Conservation (phyloP, 2,888 invertebrate species). For the Campoplex capitator region DNA sequence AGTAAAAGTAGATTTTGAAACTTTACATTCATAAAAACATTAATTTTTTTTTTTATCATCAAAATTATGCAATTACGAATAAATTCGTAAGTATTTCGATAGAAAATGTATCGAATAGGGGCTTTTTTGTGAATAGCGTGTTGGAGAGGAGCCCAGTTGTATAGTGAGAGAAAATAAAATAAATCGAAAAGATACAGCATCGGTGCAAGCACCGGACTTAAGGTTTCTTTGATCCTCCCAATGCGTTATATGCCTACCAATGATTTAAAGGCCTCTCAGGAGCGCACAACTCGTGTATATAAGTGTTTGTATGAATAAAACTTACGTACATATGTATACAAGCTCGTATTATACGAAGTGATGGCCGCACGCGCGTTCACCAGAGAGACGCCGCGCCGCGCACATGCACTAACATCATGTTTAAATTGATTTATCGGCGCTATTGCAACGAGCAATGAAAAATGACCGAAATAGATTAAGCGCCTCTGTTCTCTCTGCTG, state of each 20-base stretch:
- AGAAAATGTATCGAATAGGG: neutral
- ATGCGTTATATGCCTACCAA: constrained; percentile 78
- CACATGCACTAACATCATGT: constrained; percentile 77
- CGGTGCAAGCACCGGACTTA: constrained; percentile 68
- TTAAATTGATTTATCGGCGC: constrained; percentile 81
- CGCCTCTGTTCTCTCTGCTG: constrained; percentile 54
- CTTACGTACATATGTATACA: constrained; percentile 18
- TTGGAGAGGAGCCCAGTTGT: constrained; percentile 45
- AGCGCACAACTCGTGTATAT: constrained; percentile 36
- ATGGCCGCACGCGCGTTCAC: constrained; percentile 62
- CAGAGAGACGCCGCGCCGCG: constrained; percentile 47
- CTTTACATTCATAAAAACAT: neutral
- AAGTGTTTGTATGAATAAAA: constrained; percentile 40
- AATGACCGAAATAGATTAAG: constrained; percentile 80
- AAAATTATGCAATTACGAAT: neutral
- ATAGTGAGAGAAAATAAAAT: constrained; percentile 69
- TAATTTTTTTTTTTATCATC: neutral
- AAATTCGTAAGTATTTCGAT: neutral
- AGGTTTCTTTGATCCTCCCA: constrained; percentile 82
- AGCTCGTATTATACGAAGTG: constrained; percentile 51
- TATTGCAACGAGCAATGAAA: constrained; percentile 78
- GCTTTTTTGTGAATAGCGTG: neutral
- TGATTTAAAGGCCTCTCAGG: constrained; percentile 80
- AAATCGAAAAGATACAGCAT: constrained; percentile 52
- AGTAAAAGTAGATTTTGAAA: neutral